These are phyloP conservation scores for Pantherophis alleghaniensis DNA, from an alignment of 2,797 vertebrate species.

Conservation along the genomic window DNA sequence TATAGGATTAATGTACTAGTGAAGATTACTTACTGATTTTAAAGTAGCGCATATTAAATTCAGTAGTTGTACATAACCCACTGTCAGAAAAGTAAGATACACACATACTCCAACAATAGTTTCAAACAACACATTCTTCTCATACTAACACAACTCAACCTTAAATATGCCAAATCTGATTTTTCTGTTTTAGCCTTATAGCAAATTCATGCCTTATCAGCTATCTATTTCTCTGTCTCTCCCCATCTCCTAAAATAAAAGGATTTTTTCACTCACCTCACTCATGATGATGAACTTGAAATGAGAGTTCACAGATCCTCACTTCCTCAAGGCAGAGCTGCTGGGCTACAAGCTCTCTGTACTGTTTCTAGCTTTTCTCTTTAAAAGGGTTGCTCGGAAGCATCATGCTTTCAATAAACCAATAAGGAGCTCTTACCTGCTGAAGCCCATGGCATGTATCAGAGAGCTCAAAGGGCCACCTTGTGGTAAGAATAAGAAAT, in stretches of 20 bases:
- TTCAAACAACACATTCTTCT: neutral
- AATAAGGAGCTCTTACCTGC: conserved; percentile 65
- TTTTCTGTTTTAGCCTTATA: neutral
- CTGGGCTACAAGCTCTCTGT: conserved; percentile 35
- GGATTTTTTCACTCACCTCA: conserved; percentile 62
- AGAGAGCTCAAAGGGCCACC: conserved; percentile 60
- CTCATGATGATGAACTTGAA: conserved; percentile 63
- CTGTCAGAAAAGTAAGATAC: neutral
- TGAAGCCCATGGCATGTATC: conserved; percentile 32
- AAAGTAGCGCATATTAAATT: neutral
- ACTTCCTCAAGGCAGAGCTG: conserved; percentile 34
- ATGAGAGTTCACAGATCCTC: conserved; percentile 43
- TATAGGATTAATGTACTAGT: neutral
- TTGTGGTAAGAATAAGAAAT: conserved; percentile 43
- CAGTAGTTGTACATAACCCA: fast-evolving
- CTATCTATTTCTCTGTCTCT: neutral
- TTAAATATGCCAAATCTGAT: neutral
- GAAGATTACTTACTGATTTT: neutral
- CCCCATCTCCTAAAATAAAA: neutral
- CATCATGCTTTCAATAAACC: conserved; percentile 62
- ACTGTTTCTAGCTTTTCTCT: conserved; percentile 61
- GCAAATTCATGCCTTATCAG: neutral
- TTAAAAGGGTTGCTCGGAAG: conserved; percentile 68
- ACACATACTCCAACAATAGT: neutral
- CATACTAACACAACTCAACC: neutral